Evolutionary conservation across 2,113 vertebrate species (phyloP).

Genomic region (Sprattus sprattus): DNA sequence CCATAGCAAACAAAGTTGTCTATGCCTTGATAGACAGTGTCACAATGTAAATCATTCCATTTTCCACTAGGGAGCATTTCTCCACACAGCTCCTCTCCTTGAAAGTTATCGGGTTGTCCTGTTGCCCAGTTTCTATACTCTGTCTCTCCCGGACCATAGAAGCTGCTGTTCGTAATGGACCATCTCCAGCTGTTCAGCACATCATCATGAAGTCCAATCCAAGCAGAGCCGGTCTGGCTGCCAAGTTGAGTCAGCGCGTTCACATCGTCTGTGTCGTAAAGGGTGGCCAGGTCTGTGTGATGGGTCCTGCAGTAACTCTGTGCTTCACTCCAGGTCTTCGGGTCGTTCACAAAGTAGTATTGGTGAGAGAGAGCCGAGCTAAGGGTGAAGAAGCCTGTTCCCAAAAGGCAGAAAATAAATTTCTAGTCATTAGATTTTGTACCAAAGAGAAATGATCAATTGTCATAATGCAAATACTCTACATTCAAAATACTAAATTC

Average conservation of each 20-base stretch:
- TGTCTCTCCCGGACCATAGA: constrained; percentile 26
- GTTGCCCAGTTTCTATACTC: constrained; percentile 22
- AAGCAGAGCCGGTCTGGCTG: not conserved
- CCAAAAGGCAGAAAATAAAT: too few relatives aligned
- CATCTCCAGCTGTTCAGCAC: constrained; percentile 17
- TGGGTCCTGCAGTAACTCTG: constrained; percentile 11
- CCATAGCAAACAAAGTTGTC: constrained; percentile 31
- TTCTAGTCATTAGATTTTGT: too few relatives aligned
- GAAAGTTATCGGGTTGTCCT: constrained; percentile 2
- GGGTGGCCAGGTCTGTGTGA: not conserved
- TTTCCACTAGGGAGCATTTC: not conserved
- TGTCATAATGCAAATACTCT: too few relatives aligned
- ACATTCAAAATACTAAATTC: not conserved
- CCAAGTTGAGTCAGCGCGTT: not conserved
- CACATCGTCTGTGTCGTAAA: not conserved
- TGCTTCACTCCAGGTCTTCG: constrained; percentile 24
- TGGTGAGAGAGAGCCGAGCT: not conserved
- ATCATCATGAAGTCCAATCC: not conserved
- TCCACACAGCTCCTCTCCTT: not conserved
- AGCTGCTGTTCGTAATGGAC: constrained; percentile 11
- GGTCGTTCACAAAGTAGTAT: constrained; percentile 20
- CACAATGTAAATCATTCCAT: not conserved
- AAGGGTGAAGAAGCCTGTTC: not conserved
- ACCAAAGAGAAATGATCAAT: too few relatives aligned
- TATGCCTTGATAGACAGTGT: not conserved